Percentiles rank a stretch among this genome's conserved stretches.
Evolutionary conservation across 2,888 invertebrate genomes (phyloP).

Genomic region (Nymphalis urticae): DNA sequence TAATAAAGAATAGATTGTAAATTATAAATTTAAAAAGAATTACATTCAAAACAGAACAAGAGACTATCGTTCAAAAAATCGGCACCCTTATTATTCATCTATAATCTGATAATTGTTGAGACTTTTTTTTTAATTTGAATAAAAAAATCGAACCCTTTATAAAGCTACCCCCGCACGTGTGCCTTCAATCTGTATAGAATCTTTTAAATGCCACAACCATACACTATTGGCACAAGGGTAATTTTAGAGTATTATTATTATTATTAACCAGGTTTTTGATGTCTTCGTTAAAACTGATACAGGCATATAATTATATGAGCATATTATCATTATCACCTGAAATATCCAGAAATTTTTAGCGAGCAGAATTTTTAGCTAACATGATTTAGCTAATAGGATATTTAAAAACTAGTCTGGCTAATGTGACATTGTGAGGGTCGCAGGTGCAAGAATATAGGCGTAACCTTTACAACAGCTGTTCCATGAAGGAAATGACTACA

Average conservation of each 20-base stretch:
- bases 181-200: slow-evolving; percentile 48
- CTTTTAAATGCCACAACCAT: slow-evolving; percentile 64
- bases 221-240: slow-evolving; percentile 51
- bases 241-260: slow-evolving; percentile 44
- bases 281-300: neutral
- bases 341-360: slow-evolving; percentile 25
- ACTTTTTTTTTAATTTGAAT: slow-evolving; percentile 60
- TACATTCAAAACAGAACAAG: neutral
- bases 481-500: slow-evolving; percentile 61
- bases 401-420: slow-evolving; percentile 61
- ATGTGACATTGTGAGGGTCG: slow-evolving; percentile 52
- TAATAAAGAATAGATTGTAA: no score
- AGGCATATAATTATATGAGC: neutral
- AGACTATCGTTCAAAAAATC: slow-evolving; percentile 42
- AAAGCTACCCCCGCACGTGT: slow-evolving; percentile 73
- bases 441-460: slow-evolving; percentile 76
- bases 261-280: neutral
- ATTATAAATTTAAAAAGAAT: no score
- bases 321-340: neutral
- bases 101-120: slow-evolving; percentile 75
- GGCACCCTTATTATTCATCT: slow-evolving; percentile 59
- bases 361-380: slow-evolving; percentile 13
- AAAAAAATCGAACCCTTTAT: slow-evolving; percentile 70
- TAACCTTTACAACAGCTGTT: slow-evolving; percentile 78
- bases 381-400: slow-evolving; percentile 54